Evolutionary conservation across 2,888 invertebrate genomes (phyloP).

Genomic region (Diaperis boleti): DNA sequence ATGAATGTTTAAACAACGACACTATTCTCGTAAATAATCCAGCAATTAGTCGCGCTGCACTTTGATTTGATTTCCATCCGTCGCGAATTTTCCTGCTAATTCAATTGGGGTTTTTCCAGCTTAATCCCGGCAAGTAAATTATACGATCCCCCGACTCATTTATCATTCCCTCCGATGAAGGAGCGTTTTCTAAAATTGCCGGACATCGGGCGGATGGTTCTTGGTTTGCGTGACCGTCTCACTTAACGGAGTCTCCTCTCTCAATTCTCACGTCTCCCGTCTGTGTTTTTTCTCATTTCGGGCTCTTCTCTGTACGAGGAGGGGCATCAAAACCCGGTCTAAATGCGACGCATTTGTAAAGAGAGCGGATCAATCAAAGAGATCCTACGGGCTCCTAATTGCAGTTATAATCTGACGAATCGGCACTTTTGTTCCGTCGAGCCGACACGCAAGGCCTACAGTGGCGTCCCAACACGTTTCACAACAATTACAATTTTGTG

Average conservation of each 20-base stretch:
- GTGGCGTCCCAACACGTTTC: no score
- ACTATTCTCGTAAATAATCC: no score
- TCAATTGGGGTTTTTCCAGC: conserved; percentile 35
- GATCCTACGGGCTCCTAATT: conserved; percentile 30
- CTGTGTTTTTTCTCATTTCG: conserved; percentile 33
- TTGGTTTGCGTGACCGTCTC: conserved; percentile 39
- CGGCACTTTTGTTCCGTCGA: conserved; percentile 22
- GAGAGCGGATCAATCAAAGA: conserved; percentile 34
- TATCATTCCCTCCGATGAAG: conserved; percentile 40
- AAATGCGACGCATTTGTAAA: conserved; percentile 38
- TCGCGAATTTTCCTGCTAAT: conserved; percentile 27
- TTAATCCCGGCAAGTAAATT: conserved; percentile 39
- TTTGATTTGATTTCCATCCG: background rate
- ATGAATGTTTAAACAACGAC: no score
- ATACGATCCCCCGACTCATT: conserved; percentile 29
- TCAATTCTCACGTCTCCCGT: conserved; percentile 32
- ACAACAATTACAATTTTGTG: no score
- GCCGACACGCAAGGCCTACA: conserved; percentile 4
- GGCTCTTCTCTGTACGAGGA: conserved; percentile 11
- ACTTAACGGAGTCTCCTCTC: conserved; percentile 36
- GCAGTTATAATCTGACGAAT: conserved; percentile 36
- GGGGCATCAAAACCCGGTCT: conserved; percentile 16
- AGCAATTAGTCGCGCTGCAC: no score
- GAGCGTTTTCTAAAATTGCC: conserved; percentile 40
- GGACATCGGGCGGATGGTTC: conserved; percentile 38